Base-by-base conservation (phyloP, 2,113 vertebrate genomes). In the Halichoerus grypus region DNA sequence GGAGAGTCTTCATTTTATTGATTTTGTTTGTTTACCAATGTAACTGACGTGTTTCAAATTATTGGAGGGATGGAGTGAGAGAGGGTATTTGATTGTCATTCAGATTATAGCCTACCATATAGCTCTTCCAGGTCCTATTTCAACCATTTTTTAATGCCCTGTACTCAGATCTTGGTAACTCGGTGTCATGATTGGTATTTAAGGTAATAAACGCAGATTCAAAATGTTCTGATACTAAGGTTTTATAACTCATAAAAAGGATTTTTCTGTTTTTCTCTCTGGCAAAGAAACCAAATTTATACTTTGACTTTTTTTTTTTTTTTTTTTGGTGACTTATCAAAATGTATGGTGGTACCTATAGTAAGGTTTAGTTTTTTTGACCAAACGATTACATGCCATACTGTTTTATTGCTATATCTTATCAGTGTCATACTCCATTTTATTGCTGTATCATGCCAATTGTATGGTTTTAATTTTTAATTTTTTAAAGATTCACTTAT, bases 221-320 rank as follows among this genome's bases (percentile, higher is more conserved):
- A 89, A 22, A 95, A 72, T 67, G 14, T 93, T 92, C 42, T 79
- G 71, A 10, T 65, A 42, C 49, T 88, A 88, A 82, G 22, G 67
- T 93, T 93, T 91, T 77, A n/a, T 69, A 87, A 79, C 39, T 95
- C 42, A 97, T 3, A 61, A 79, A 86, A 95, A 72, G 59, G 2
- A 26, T 74, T 95, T 96, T 93, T 93, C 57, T 95, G 4, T 63
- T 28, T 28, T 91, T 13, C 15, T 90, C 10, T 82, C 86, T 92
- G 72, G 53, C 51, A 81, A 76, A 33, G 63, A 91, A 96, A 79
- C 39, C 49, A 92, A 42, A 55, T 94, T 82, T 90, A 21, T 36
- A 14, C 67, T 91, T 96, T 96, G 42, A 57, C 31, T n/a, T 80
- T 65, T 28, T 59, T 59, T 5, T 51, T 22, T 53, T n/a, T 77